These are phyloP conservation scores for Orthosia gracilis DNA, from an alignment of 2,888 invertebrate species.

Conservation along the genomic window DNA sequence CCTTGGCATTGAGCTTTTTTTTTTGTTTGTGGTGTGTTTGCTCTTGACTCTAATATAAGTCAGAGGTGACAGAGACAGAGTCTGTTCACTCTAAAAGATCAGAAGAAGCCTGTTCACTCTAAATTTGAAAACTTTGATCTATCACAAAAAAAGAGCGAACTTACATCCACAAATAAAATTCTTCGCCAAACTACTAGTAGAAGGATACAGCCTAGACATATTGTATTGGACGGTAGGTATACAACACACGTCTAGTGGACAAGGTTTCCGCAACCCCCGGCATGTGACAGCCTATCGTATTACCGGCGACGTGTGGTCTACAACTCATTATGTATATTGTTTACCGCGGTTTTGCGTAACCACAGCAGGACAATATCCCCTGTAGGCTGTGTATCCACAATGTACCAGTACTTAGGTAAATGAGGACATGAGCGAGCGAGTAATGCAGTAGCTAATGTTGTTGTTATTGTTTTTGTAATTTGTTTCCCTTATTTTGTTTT, in stretches of 20 bases:
- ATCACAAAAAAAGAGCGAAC: no score
- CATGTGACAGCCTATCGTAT: slow-evolving; percentile 53
- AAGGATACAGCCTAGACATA: background rate
- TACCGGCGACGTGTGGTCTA: slow-evolving; percentile 55
- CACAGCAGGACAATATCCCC: slow-evolving; percentile 30
- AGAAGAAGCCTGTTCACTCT: no score
- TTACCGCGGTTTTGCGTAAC: slow-evolving; percentile 40
- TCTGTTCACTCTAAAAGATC: no score
- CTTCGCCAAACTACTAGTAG: background rate
- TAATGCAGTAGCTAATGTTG: slow-evolving; percentile 29
- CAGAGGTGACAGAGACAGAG: no score
- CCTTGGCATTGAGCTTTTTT: background rate
- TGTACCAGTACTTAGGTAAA: slow-evolving; percentile 19
- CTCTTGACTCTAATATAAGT: no score
- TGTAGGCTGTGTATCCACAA: background rate
- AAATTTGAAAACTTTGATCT: no score
- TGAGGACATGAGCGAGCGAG: slow-evolving; percentile 19
- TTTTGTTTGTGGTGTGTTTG: no score
- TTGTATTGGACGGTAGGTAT: background rate
- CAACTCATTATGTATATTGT: slow-evolving; percentile 50
- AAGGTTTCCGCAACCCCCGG: slow-evolving; percentile 45
- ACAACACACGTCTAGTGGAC: background rate
- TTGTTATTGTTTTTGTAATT: background rate
- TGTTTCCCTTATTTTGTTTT: slow-evolving; percentile 23
- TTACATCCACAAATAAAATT: no score